phyloP scores from a whole-genome alignment of 2,797 vertebrate species.

The Gila robusta region DNA sequence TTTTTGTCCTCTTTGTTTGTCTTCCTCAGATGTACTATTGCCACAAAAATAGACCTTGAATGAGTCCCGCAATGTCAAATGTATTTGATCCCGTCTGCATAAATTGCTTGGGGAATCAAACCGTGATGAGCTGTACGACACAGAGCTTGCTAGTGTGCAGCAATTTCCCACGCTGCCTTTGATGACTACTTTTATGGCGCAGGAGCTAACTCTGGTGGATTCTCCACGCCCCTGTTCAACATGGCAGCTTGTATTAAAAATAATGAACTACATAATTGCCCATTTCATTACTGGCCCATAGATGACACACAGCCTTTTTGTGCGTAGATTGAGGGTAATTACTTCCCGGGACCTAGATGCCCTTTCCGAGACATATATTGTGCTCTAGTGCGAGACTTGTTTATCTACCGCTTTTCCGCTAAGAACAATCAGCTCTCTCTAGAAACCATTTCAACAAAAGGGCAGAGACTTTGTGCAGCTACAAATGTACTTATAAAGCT shows the following conservation, averaged over 20 bases:
- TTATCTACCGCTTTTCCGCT: constrained; percentile 39
- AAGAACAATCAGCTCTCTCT: constrained; percentile 38
- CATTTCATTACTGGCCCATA: constrained; percentile 60
- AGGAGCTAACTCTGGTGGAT: constrained; percentile 38
- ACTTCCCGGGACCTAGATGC: constrained; percentile 56
- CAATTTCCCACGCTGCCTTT: constrained; percentile 54
- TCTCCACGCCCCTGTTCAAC: constrained; percentile 59
- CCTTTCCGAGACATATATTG: constrained; percentile 48
- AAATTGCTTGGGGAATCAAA: constrained; percentile 62
- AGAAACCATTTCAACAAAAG: constrained; percentile 30
- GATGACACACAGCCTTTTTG: constrained; percentile 54
- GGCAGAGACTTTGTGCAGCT: constrained; percentile 1
- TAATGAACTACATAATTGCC: constrained; percentile 67
- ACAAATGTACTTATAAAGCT: background rate
- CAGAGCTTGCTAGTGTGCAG: constrained; percentile 44
- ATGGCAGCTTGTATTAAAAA: constrained; percentile 56
- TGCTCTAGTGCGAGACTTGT: constrained; percentile 43
- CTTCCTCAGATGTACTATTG: constrained; percentile 42
- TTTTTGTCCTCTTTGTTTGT: constrained; percentile 37
- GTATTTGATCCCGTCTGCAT: constrained; percentile 55
- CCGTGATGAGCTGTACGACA: constrained; percentile 52
- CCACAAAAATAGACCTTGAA: constrained; percentile 53
- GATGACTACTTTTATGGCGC: constrained; percentile 56
- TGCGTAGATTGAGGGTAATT: constrained; percentile 59
- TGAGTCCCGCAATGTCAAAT: constrained; percentile 56